Conservation (phyloP, 2,113 vertebrate genomes). For the Ciconia maguari region DNA sequence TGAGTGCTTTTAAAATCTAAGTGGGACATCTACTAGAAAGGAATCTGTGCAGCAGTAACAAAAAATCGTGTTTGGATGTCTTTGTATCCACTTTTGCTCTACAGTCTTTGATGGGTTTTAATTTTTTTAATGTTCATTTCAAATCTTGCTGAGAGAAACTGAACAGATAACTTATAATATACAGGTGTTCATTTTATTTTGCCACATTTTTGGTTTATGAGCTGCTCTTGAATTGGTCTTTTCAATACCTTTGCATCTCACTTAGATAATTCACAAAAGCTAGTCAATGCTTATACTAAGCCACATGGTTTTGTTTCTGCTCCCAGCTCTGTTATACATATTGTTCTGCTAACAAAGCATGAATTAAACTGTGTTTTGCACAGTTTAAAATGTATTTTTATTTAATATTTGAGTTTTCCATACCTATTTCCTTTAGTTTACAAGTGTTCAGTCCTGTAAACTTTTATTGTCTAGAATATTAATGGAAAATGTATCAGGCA, state of each 20-base stretch:
- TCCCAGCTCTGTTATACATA: fast-evolving
- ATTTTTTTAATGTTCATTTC: neutral
- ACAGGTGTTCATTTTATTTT: neutral
- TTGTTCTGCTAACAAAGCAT: neutral
- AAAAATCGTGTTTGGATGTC: neutral
- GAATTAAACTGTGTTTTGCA: neutral
- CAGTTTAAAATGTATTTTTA: neutral
- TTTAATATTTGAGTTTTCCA: neutral
- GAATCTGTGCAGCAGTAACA: neutral
- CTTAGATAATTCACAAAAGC: neutral
- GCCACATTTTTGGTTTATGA: neutral
- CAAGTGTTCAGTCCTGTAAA: neutral
- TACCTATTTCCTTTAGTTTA: neutral
- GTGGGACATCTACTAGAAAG: neutral
- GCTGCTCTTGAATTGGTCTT: neutral
- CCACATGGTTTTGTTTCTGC: neutral
- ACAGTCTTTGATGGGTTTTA: neutral
- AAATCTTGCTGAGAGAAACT: neutral
- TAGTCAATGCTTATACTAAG: neutral
- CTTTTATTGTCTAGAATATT: neutral
- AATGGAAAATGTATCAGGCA: neutral
- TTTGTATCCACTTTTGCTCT: neutral
- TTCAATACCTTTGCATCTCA: neutral
- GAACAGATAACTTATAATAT: neutral
- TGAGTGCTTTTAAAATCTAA: neutral